Percentiles rank a stretch among this genome's conserved stretches.
phyloP scores from a whole-genome alignment of 2,888 invertebrate genomes.

The Colletes collaris region DNA sequence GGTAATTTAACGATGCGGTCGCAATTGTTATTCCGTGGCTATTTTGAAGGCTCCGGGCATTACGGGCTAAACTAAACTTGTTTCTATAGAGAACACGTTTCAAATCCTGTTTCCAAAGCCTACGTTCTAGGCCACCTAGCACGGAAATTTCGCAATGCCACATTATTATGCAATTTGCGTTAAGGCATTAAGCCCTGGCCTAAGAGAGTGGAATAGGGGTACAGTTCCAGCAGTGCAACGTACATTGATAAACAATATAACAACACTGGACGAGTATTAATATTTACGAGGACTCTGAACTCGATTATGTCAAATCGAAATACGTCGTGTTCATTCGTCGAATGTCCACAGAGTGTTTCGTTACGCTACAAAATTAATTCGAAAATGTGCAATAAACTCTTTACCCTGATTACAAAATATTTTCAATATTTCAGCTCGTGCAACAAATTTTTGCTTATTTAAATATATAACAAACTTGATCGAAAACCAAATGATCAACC shows the following conservation, averaged over 20 bases:
- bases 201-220: conserved; percentile 8
- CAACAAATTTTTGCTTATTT: no score
- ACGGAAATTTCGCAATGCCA: conserved; percentile 31
- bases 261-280: conserved; percentile 1
- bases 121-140: conserved; percentile 6
- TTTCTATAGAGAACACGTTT: conserved; percentile 17
- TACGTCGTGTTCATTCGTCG: no score
- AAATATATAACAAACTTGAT: no score
- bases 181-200: conserved; percentile 38
- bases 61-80: conserved; percentile 24
- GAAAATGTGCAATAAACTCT: no score
- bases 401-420: no score
- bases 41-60: not conserved
- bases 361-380: no score
- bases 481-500: no score
- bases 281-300: not conserved
- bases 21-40: not conserved
- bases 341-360: no score
- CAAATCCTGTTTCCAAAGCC: conserved; percentile 29
- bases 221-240: not conserved
- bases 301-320: no score
- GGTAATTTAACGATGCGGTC: not conserved
- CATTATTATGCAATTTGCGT: conserved; percentile 45
- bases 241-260: conserved; percentile 31
- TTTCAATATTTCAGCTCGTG: no score